Percentiles rank a stretch among this genome's conserved stretches.
Evolutionary conservation across 2,888 invertebrate genomes (phyloP).

Genomic region (Orthosia cruda): DNA sequence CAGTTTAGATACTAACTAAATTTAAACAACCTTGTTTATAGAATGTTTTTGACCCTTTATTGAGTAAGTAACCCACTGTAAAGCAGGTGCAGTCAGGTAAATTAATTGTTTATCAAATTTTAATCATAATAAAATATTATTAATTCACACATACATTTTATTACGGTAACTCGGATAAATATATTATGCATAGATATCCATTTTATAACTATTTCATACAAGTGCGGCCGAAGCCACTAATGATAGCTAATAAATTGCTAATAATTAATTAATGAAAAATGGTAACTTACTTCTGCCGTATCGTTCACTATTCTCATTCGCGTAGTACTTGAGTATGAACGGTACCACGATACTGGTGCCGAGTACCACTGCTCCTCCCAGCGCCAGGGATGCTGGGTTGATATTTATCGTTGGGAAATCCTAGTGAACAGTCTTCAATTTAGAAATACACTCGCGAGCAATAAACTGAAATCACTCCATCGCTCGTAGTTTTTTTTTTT

Average conservation of each 20-base stretch:
- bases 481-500: no score
- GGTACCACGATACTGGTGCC: constrained; percentile 92
- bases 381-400: constrained; percentile 92
- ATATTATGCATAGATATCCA: no score
- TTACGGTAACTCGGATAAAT: no score
- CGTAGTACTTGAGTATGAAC: constrained; percentile 80
- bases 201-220: no score
- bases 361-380: constrained; percentile 92
- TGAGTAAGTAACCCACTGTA: not conserved
- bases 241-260: no score
- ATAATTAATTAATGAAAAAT: not conserved
- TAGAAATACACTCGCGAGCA: not conserved
- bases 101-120: no score
- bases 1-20: constrained; percentile 3
- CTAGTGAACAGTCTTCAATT: constrained; percentile 67
- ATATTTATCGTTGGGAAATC: constrained; percentile 91
- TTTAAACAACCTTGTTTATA: not conserved
- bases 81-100: not conserved
- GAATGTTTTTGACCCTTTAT: not conserved
- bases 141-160: no score
- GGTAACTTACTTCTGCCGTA: constrained; percentile 81
- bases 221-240: no score
- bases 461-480: no score
- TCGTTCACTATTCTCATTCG: constrained; percentile 69
- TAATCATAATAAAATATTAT: no score